Evolutionary conservation across 2,888 invertebrate genomes (phyloP).

Genomic region (Clusia tigrina): DNA sequence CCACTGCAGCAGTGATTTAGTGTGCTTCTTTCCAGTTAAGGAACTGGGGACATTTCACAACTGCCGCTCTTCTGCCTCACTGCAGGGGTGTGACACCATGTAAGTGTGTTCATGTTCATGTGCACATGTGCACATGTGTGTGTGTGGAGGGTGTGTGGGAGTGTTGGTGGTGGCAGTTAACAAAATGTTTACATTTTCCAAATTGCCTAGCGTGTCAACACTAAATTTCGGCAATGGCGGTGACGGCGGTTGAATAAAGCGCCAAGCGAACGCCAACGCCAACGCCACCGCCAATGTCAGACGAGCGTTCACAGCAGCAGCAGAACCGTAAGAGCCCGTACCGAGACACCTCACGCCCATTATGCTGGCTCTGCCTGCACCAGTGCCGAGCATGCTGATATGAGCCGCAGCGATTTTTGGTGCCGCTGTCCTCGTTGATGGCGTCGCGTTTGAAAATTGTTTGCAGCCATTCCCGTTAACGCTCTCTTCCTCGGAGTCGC

Average conservation of each 20-base stretch:
- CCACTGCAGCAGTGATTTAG: no score
- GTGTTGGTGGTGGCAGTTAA: slow-evolving; percentile 39
- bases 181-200: slow-evolving; percentile 58
- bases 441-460: neutral
- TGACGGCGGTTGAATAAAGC: slow-evolving; percentile 33
- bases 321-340: no score
- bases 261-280: neutral
- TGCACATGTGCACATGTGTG: slow-evolving; percentile 13
- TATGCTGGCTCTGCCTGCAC: no score
- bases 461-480: neutral
- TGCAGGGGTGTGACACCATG: no score
- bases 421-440: neutral
- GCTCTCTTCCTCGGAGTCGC: neutral
- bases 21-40: no score
- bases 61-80: no score
- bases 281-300: neutral
- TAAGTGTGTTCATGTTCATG: no score
- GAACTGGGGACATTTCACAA: no score
- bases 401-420: neutral
- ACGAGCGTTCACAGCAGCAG: no score
- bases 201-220: slow-evolving; percentile 62
- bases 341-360: no score
- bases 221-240: slow-evolving; percentile 56
- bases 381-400: no score
- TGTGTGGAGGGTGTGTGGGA: slow-evolving; percentile 7